Base-by-base conservation (phyloP, 2,797 vertebrate genomes). In the Hoplostethus atlanticus region DNA sequence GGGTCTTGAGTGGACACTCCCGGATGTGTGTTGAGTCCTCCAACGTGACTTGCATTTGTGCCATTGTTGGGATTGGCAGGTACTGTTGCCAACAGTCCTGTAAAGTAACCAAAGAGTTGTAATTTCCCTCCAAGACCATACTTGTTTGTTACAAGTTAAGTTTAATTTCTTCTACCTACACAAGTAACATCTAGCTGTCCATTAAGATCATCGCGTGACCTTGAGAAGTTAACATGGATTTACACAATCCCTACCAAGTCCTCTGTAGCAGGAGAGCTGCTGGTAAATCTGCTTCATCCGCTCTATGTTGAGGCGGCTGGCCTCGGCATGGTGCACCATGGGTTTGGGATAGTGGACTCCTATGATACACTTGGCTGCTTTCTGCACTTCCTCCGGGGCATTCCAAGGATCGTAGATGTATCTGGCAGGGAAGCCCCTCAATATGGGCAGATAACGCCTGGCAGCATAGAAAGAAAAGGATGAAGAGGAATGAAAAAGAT, bases 351-450 rank as follows among this genome's bases (percentile, higher is more conserved):
- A 98, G 87, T 98, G 95, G 16, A 97, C 92, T 52, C 97, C 97
- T 47, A 99, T 96, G 56, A 97, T 87, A 67, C 97, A 99, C 81
- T 97, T 98, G 70, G 97, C 96, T 47, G 93, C 92, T 84, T 97
- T 99, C 84, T 99, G 97, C 68, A 98, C 89, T n/a, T 94, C 95
- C 69, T 97, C 96, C 9, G 97, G 97, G 40, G 97, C 97, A 67
- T 97, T 99, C 97, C 97, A 99, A 47, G 97, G 97, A 88, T 99
- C 97, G 60, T 98, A 97, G 81, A 99, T 99, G 68, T 97, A 97
- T 90, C 96, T 98, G 81, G 96, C 96, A 80, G 97, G 97, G 83
- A 97, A 98, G 53, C 95, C 96, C 87, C 94, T 95, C 67, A 98
- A 89, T 55, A 97, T 87, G 38, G 98, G 97, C 88, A 99, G 93